Conservation (phyloP, 2,797 vertebrate species). For the Enoplosus armatus region DNA sequence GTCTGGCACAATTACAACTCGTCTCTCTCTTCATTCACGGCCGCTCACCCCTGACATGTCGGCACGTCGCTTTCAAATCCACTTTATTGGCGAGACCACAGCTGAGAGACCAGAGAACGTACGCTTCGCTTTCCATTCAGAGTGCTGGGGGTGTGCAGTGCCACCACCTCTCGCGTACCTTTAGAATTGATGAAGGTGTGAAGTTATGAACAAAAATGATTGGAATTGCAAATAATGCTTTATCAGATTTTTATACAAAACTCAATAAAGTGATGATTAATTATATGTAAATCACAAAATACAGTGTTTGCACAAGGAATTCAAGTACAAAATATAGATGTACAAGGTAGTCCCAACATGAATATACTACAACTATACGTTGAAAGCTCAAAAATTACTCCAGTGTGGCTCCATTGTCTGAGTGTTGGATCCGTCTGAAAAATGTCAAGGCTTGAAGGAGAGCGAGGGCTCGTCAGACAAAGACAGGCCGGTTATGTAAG, state of each 20-base stretch:
- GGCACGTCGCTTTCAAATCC: slow-evolving; percentile 24
- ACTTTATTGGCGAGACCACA: slow-evolving; percentile 3
- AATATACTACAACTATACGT: neutral
- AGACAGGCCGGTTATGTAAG: neutral
- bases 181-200: neutral
- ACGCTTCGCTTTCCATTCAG: neutral
- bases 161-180: neutral
- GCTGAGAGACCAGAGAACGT: neutral
- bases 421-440: slow-evolving; percentile 10
- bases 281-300: neutral
- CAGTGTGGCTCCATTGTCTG: neutral
- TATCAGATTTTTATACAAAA: neutral
- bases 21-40: slow-evolving; percentile 9
- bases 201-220: neutral
- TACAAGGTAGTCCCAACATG: neutral
- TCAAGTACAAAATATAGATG: neutral
- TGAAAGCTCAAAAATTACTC: neutral
- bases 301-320: neutral
- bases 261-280: neutral
- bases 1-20: neutral
- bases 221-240: neutral
- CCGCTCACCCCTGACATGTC: slow-evolving; percentile 46
- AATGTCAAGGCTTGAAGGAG: slow-evolving; percentile 11
- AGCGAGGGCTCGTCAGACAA: slow-evolving; percentile 8
- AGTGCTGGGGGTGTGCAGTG: neutral